Evolutionary conservation across 1,140 invertebrate genomes (phyloP), one percentile per base, ranked within the genome.

Genomic region (Penaeus indicus): DNA sequence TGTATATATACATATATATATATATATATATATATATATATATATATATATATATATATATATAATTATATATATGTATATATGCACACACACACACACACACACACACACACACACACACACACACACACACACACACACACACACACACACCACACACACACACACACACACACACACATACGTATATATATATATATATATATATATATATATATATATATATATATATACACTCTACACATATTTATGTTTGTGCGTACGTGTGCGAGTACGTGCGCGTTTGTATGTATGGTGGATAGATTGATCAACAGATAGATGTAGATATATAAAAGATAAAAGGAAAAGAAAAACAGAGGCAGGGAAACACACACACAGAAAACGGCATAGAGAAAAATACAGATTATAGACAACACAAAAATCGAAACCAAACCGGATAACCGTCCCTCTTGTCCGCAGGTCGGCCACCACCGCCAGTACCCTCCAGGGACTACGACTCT

Each of bases 401-500:
- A 25, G n/a, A 5, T 5, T 21, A 25, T 25, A 25, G 3, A 16
- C 19, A 78, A 78, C 7, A 42, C 3, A 78, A 10, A 5, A 54
- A 13, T 5, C 16, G 27, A 42, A 38, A 22, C 22, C 11, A 3
- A 78, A n/a, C 22, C 61, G 7, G 27, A 61, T 60, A 13, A 79
- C 25, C 54, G 5, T 63, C 16, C 25, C 82, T 69, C 82, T 69
- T 69, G 22, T 69, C 69, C 78, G 22, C 75, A 90, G 89, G 69
- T 69, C 21, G 72, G 79, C 25, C 89, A 90, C 82, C 85, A 90
- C 18, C 67, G 75, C 22, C 93, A 94, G 90, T 94, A 94, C 85
- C 94, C 94, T 32, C 92, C 92, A 19, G 92, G 93, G 83, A 94
- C 93, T 19, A 93, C 92, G 22, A 77, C 89, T 75, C 92, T 94